Evolutionary conservation across 2,113 vertebrate genomes (phyloP).

Genomic region (Cercocebus atys): DNA sequence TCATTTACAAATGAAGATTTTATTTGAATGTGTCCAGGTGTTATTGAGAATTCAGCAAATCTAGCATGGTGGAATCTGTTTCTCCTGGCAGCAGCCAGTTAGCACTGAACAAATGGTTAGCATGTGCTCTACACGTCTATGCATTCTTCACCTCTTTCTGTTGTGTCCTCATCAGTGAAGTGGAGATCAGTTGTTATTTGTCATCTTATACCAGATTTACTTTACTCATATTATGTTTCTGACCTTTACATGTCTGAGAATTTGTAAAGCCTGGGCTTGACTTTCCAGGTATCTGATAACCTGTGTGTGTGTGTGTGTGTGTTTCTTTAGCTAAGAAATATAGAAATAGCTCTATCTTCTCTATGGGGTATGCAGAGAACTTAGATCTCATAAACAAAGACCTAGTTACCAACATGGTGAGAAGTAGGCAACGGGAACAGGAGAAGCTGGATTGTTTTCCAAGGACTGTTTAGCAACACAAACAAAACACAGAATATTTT

Average conservation of each 20-base stretch:
- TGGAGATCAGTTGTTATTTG: neutral
- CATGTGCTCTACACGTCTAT: neutral
- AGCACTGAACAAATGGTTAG: neutral
- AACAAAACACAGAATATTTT: neutral
- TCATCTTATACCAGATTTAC: neutral
- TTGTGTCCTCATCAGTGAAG: neutral
- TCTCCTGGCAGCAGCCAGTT: neutral
- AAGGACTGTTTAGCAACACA: neutral
- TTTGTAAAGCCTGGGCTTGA: conserved; percentile 3
- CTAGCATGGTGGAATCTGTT: neutral
- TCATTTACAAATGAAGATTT: neutral
- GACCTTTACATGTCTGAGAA: neutral
- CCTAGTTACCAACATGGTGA: neutral
- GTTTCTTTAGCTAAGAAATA: neutral
- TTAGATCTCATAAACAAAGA: neutral
- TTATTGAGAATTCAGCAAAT: conserved; percentile 1
- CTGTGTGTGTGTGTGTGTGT: neutral
- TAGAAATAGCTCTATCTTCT: neutral
- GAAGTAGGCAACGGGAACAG: neutral
- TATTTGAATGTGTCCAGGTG: neutral
- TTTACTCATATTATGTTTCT: neutral
- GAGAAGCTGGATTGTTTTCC: neutral
- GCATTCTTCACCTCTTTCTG: neutral
- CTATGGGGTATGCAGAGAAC: neutral
- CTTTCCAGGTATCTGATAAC: neutral